Evolutionary conservation across 2,113 vertebrate genomes (phyloP), one percentile per base, ranked within the genome.

Genomic region (Seriola aureovittata): DNA sequence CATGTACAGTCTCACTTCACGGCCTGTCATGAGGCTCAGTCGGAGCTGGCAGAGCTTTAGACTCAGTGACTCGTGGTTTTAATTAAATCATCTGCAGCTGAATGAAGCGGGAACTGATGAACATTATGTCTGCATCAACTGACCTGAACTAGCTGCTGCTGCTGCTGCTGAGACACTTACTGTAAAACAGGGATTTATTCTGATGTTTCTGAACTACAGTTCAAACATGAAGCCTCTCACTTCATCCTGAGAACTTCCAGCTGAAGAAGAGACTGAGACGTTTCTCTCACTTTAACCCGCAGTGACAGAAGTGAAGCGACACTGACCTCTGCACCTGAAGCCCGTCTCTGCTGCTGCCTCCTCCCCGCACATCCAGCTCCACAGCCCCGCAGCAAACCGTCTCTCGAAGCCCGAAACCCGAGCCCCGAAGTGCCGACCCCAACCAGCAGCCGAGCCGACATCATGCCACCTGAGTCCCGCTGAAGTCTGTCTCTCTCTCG

Each of bases 311-410:
- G 29, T 29, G 29, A 29, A 29, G 2, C 34, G 34, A 36, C 67
- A 13, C 83, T 82, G 19, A 94, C 94, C 85, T 92, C 88, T 25
- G 42, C 67, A 40, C 78, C 76, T 23, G 89, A 90, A 67, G 91
- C 92, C 32, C 57, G 77, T 5, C 91, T 92, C 65, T 76, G 81
- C 67, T 82, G 88, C 78, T 67, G 87, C 36, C n/a, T 62, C 75
- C 4, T 59, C 21, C 72, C 58, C 64, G 78, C 70, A 50, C 81
- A 75, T 60, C 66, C 82, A 13, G 63, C 78, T 17, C 71, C 84
- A 4, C 57, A 13, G 25, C 62, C 63, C 75, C 85, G 91, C 75
- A 81, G 75, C 17, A 78, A 21, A 12, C 85, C 70, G 59, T 78
- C 71, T 13, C 68, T 52, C 48, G 82, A 76, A 40, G 79, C 82